phyloP scores from a whole-genome alignment of 2,797 vertebrate genomes.

The Cygnus olor region DNA sequence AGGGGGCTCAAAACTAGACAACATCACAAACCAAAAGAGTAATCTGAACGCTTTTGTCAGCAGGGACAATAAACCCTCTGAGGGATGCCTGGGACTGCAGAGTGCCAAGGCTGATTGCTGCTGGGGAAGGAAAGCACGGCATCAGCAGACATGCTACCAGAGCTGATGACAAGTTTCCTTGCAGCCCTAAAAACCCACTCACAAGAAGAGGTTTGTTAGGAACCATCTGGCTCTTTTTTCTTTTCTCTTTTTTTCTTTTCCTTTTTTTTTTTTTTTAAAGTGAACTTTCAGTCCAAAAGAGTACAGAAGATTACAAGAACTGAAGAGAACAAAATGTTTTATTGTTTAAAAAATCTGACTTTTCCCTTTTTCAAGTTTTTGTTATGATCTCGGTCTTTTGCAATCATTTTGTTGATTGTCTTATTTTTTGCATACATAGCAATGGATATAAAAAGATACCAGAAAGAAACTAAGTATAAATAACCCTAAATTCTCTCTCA shows the following conservation, averaged over 20 bases:
- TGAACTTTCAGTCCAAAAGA: not conserved
- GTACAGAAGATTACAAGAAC: not conserved
- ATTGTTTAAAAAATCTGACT: not conserved
- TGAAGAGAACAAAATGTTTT: not conserved
- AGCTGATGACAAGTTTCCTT: not conserved
- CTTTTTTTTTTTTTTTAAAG: not conserved
- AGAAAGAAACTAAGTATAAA: not conserved
- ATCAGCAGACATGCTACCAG: not conserved
- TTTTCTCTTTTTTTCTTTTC: not conserved
- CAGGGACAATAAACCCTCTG: not conserved
- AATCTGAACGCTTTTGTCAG: not conserved
- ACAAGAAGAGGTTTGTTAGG: not conserved
- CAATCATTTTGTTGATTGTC: not conserved
- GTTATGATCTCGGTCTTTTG: not conserved
- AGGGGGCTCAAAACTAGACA: accelerated
- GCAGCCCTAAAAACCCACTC: not conserved
- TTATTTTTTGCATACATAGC: not conserved
- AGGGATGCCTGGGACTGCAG: not conserved
- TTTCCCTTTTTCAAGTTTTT: not conserved
- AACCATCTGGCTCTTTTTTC: not conserved
- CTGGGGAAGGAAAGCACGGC: not conserved
- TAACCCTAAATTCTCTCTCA: not conserved
- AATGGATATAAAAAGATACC: not conserved
- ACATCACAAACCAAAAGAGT: not conserved
- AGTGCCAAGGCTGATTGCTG: not conserved